These are phyloP conservation scores for Clarias magur DNA, from an alignment of 2,113 vertebrate genomes.

Conservation along the genomic window DNA sequence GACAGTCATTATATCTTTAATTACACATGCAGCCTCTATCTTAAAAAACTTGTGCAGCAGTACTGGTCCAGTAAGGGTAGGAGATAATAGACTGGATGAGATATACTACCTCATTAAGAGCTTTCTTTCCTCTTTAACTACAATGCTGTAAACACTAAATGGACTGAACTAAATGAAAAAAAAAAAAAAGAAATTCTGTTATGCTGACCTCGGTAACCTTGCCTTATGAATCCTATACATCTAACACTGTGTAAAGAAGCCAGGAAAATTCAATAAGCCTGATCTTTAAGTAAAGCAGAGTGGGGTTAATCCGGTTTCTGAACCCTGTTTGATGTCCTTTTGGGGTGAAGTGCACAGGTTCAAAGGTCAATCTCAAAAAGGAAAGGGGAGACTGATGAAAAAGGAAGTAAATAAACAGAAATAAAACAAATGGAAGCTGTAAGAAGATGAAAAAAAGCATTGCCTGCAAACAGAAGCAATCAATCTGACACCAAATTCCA, in stretches of 20 bases:
- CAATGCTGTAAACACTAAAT: neutral
- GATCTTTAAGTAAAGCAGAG: neutral
- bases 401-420: conserved; percentile 34
- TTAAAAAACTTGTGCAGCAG: neutral
- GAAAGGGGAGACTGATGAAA: conserved; percentile 32
- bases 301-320: neutral
- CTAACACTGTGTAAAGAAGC: neutral
- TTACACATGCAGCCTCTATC: neutral
- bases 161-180: neutral
- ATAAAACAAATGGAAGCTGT: conserved; percentile 18
- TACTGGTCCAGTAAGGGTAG: neutral
- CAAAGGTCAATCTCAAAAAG: conserved; percentile 16
- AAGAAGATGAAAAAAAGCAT: neutral
- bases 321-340: neutral
- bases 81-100: conserved; percentile 2
- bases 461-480: conserved; percentile 43
- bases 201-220: conserved; percentile 26
- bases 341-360: conserved; percentile 15
- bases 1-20: neutral
- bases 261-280: conserved; percentile 7
- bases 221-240: conserved; percentile 24
- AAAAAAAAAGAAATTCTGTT: neutral
- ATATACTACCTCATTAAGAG: conserved; percentile 3
- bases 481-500: conserved; percentile 46
- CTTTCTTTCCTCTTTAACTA: neutral